Base-by-base conservation (phyloP, 2,888 invertebrate genomes). In the Drosophila putrida region DNA sequence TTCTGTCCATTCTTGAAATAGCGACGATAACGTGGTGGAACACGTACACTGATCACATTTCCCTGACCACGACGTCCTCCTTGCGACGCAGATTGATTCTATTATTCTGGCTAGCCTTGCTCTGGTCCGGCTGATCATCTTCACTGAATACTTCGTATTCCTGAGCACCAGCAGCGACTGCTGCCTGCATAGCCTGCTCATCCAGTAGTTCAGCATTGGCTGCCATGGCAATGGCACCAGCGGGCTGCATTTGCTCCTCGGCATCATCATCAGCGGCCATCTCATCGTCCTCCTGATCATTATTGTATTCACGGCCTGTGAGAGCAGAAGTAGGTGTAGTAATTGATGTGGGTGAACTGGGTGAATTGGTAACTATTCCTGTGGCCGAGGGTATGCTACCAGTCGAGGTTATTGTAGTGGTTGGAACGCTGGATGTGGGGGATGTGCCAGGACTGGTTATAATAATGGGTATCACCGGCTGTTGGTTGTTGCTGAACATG, bases 1-100 rank as follows among this genome's bases (percentile, higher is more conserved):
- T 85, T 90, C 55, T 90, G 91, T 5, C 91, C 91, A 44, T 89
- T 90, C 71, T 89, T 88, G 73, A 91, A 92, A 69, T 90, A 91
- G 46, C 85, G 83, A 9, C 89, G 81, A 46, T 91, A 91, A 10
- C 88, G 80, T 3, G 87, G 82, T 2, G 91, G 91, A 11, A 92
- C 78, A 1, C 91, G 85, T 0, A 92, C 88, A 38, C 82, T 86
- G 38, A 91, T 71, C 51, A 76, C 49, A 61, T 91, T 84, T 2
- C 79, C 62, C 55, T 90, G 83, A n/a, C 81, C 89, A 11, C 80
- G 82, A 6, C 88, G 83, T 3, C 57, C 73, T 13, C 80, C 66
- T 89, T 89, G 61, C 88, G 88, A 10, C 84, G 78, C 54, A 90
- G 46, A 39, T 75, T 89, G 57, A 90, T 79, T 39, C 77, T 80